A percentile compares a stretch with the other conserved stretches of the same genome.
Conservation (phyloP, 2,888 invertebrate genomes). For the Drosophila prostipennis region DNA sequence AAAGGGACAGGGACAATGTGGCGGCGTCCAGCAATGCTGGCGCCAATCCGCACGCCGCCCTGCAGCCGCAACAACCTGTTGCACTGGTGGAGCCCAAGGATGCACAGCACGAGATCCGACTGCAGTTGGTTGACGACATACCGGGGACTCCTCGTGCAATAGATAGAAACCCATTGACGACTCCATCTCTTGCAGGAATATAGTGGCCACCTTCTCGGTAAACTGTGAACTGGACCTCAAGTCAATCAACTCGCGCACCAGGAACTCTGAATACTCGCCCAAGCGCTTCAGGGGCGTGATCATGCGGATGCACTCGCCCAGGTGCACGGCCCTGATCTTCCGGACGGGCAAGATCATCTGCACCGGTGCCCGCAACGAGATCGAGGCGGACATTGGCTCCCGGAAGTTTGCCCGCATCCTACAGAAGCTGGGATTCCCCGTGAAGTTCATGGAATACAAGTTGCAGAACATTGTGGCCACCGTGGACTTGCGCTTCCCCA, state of each 20-base stretch:
- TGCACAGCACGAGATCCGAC: conserved; percentile 87
- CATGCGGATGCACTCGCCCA: conserved; percentile 92
- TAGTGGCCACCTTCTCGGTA: conserved; percentile 91
- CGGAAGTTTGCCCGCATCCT: conserved; percentile 93
- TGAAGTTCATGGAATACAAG: conserved; percentile 91
- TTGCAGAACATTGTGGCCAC: conserved; percentile 92
- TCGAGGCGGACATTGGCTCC: conserved; percentile 90
- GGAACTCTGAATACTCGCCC: conserved; percentile 94
- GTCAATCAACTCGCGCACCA: conserved; percentile 90
- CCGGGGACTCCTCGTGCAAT: background rate
- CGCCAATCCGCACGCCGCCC: conserved; percentile 74
- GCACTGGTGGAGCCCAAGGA: conserved; percentile 86
- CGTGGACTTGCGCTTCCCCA: conserved; percentile 90
- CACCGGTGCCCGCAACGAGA: conserved; percentile 91
- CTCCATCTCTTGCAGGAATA: conserved; percentile 86
- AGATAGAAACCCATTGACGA: background rate
- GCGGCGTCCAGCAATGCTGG: conserved; percentile 14
- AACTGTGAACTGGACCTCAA: conserved; percentile 89
- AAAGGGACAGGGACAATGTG: conserved; percentile 38
- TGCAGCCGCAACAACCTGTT: conserved; percentile 84
- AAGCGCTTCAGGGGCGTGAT: conserved; percentile 92
- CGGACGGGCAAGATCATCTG: conserved; percentile 93
- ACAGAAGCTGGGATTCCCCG: conserved; percentile 91
- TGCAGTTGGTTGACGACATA: conserved; percentile 85
- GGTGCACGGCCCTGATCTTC: conserved; percentile 89